Base-by-base conservation (phyloP, 2,113 vertebrate species). In the Turdus rufiventris region DNA sequence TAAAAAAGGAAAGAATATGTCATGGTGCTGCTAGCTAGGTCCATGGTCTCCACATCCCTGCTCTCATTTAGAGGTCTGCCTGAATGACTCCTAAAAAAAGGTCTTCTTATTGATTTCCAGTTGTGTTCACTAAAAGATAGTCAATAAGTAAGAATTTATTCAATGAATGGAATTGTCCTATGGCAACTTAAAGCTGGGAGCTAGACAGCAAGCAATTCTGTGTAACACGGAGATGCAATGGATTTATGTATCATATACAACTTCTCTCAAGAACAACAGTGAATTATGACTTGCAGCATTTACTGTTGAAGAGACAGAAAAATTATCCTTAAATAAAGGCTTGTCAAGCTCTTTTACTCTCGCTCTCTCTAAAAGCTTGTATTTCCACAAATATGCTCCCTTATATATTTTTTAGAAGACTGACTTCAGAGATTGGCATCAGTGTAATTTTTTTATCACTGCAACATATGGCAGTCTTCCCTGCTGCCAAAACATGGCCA, bases 401-500 rank as follows among this genome's bases (percentile, higher is more conserved):
- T 76, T 73, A 71, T 56, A 57, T 88, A 77, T 83, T 88, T 96
- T 95, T 89, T 85, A 8, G 58, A 68, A 76, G 67, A 83, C 78
- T 95, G 78, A 83, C 85, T 97, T 66, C 26, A 88, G 48, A 82
- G 85, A 95, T 83, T 96, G 89, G 90, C 93, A 91, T 95, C 79
- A 60, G 40, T 93, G 72, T 84, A 85, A 85, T 94, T 92, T 89
- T 85, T 93, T 93, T 91, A 95, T 95, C 79, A 85, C 88, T 85
- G 40, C 68, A 96, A 91, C 96, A 97, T 94, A 96, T 90, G 96
- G 95, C 89, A 95, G 74, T 42, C 72, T 95, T 94, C 56, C 8
- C 78, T 80, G 78, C 93, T 96, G 85, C 93, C 82, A 97, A 97
- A 96, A 96, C 93, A 96, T 67, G 82, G 71, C 82, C 85, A 88